These are phyloP conservation scores for Caradrina clavipalpis DNA, from an alignment of 2,888 invertebrate genomes.

Conservation along the genomic window DNA sequence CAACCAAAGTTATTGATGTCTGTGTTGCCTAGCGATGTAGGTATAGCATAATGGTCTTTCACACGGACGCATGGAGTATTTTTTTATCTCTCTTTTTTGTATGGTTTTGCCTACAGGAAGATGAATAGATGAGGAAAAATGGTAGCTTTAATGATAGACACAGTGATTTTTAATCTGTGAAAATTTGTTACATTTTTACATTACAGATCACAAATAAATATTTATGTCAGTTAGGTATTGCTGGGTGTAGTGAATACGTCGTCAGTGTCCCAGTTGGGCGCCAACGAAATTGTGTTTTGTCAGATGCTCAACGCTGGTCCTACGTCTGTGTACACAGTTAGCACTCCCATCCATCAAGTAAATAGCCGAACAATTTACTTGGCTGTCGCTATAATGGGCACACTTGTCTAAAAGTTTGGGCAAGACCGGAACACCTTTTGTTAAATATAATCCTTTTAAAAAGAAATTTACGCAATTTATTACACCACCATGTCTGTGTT, in stretches of 20 bases:
- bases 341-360: neutral
- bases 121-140: neutral
- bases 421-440: neutral
- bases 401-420: neutral
- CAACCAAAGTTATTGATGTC: slow-evolving; percentile 40
- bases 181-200: neutral
- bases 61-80: neutral
- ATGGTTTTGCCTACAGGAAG: neutral
- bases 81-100: neutral
- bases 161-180: neutral
- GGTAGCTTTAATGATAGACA: neutral
- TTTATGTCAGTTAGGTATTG: neutral
- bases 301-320: too few species aligned
- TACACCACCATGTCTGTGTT: too few species aligned
- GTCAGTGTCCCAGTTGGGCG: neutral
- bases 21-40: slow-evolving; percentile 7
- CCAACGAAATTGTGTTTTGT: neutral
- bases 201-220: neutral
- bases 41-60: slow-evolving; percentile 2
- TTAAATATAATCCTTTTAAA: slow-evolving; percentile 5
- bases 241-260: too few species aligned
- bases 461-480: slow-evolving; percentile 2
- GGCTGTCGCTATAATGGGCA: neutral
- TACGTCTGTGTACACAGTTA: neutral
- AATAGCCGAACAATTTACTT: neutral